phyloP scores from a whole-genome alignment of 2,113 vertebrate genomes.

The Scolopax mira region DNA sequence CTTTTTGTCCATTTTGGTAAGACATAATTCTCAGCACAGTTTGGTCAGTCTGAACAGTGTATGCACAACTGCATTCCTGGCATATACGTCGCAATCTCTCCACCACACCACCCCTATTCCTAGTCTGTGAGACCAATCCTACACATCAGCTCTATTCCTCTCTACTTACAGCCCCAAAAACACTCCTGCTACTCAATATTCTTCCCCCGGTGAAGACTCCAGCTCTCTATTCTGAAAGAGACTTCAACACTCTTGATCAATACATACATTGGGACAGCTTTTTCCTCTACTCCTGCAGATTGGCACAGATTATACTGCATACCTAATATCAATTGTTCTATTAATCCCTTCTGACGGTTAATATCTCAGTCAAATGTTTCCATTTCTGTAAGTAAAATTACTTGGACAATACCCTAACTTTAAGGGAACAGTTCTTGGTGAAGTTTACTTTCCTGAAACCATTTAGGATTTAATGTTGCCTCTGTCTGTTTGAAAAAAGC shows the following conservation, averaged over 20 bases:
- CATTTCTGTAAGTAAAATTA: neutral
- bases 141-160: rapidly evolving
- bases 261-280: neutral
- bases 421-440: neutral
- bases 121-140: neutral
- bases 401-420: neutral
- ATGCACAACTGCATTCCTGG: neutral
- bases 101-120: neutral
- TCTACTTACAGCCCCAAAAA: neutral
- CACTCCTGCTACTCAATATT: neutral
- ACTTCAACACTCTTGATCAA: neutral
- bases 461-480: neutral
- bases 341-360: neutral
- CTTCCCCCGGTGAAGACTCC: neutral
- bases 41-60: neutral
- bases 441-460: neutral
- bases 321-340: neutral
- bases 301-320: neutral
- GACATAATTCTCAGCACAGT: neutral
- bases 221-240: neutral
- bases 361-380: neutral
- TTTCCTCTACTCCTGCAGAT: neutral
- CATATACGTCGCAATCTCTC: neutral
- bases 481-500: neutral
- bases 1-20: neutral